A percentile compares a stretch with the other conserved stretches of the same genome.
These are phyloP conservation scores for Subacronicta megacephala DNA, from an alignment of 2,888 invertebrate genomes.

Conservation along the genomic window DNA sequence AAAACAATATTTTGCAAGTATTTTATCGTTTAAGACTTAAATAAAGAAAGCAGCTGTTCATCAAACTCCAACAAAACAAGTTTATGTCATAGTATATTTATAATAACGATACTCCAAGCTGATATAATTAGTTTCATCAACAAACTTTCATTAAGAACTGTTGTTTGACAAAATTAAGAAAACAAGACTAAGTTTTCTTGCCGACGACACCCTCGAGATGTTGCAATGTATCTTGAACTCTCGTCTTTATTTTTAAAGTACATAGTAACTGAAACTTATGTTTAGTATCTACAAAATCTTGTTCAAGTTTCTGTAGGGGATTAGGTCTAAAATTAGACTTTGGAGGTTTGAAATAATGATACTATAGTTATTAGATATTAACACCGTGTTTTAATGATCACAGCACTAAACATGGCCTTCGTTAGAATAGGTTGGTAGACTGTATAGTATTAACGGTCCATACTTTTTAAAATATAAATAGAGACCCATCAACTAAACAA, in stretches of 20 bases:
- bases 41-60: conserved; percentile 9
- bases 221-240: conserved; percentile 1
- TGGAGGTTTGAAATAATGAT: too few species aligned
- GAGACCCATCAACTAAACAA: too few species aligned
- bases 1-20: background rate
- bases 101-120: conserved; percentile 24
- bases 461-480: too few species aligned
- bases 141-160: conserved; percentile 42
- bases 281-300: background rate
- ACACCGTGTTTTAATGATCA: too few species aligned
- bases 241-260: conserved; percentile 11
- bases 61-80: conserved; percentile 11
- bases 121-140: conserved; percentile 38
- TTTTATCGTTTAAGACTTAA: conserved; percentile 3
- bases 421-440: too few species aligned
- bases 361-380: too few species aligned
- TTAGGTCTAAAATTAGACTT: too few species aligned
- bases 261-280: conserved; percentile 1
- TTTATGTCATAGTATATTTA: conserved; percentile 8
- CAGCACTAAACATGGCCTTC: too few species aligned
- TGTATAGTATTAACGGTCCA: too few species aligned
- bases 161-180: conserved; percentile 53
- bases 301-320: background rate
- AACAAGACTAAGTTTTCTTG: conserved; percentile 27
- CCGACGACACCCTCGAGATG: conserved; percentile 25